Evolutionary conservation across 1,140 invertebrate species (phyloP).

Genomic region (Babylonia areolata): DNA sequence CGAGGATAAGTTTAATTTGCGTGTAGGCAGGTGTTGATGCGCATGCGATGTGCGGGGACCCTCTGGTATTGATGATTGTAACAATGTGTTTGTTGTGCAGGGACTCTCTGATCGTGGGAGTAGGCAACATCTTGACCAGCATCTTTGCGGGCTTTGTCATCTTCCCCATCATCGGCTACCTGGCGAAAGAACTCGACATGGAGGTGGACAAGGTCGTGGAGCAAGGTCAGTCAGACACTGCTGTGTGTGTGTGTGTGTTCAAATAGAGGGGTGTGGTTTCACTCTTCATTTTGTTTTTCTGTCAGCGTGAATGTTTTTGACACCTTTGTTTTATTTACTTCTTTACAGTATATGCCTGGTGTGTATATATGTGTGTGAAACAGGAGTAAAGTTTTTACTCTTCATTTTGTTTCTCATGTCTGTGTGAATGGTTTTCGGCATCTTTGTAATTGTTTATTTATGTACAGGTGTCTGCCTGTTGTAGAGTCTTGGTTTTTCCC

Average conservation of each 20-base stretch:
- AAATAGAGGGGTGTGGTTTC: neutral
- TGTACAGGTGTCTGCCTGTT: no score
- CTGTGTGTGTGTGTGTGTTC: neutral
- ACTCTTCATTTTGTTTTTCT: neutral
- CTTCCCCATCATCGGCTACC: constrained; percentile 74
- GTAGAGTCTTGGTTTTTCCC: no score
- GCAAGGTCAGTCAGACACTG: constrained; percentile 79
- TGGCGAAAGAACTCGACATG: constrained; percentile 83
- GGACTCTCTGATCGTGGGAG: constrained; percentile 82
- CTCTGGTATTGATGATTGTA: no score
- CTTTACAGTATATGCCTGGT: neutral
- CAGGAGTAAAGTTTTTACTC: no score
- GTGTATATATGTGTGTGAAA: neutral
- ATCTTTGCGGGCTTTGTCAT: constrained; percentile 76
- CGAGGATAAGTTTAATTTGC: no score
- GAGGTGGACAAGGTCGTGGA: constrained; percentile 94
- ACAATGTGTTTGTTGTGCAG: no score
- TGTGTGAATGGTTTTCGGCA: no score
- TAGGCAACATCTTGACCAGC: constrained; percentile 78
- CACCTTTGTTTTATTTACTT: neutral
- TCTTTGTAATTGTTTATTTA: no score
- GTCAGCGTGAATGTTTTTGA: neutral
- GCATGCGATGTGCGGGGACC: no score
- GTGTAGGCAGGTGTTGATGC: no score
- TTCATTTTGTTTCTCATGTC: neutral